These are phyloP conservation scores for Trachelus stipa DNA, from an alignment of 2,888 invertebrate genomes.

Conservation along the genomic window DNA sequence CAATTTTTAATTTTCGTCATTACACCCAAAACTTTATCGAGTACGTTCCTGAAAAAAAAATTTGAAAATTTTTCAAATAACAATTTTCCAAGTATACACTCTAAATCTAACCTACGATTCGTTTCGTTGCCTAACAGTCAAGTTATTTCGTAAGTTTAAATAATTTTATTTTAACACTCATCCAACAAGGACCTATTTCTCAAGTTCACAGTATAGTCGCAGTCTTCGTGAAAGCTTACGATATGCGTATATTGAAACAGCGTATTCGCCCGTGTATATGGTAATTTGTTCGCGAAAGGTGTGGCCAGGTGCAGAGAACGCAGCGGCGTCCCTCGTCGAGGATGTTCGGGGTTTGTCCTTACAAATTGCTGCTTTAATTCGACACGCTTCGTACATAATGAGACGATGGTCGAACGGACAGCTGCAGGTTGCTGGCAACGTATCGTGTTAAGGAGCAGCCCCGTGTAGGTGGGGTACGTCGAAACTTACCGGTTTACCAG, in stretches of 20 bases:
- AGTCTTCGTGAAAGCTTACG: neutral
- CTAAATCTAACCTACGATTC: neutral
- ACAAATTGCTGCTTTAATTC: slow-evolving; percentile 50
- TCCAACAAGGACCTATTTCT: neutral
- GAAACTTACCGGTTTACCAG: neutral
- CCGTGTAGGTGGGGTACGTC: neutral
- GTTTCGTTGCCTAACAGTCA: neutral
- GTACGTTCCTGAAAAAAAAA: neutral
- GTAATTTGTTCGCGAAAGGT: slow-evolving; percentile 46
- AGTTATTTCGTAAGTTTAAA: neutral
- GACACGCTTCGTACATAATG: slow-evolving; percentile 41
- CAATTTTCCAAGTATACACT: neutral
- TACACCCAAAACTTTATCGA: neutral
- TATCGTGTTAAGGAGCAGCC: neutral
- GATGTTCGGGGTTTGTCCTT: slow-evolving; percentile 35
- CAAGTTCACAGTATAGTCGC: neutral
- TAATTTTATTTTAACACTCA: neutral
- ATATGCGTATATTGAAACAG: neutral
- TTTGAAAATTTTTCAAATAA: no score
- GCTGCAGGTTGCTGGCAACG: neutral
- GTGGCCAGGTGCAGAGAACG: slow-evolving; percentile 39
- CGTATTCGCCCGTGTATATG: slow-evolving; percentile 30
- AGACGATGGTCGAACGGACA: slow-evolving; percentile 21
- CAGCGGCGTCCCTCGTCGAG: slow-evolving; percentile 12
- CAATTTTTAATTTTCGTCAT: neutral